Percentiles rank a stretch among this genome's conserved stretches.
These are phyloP conservation scores for Bruchidius siliquastri DNA, from an alignment of 2,888 invertebrate genomes.

Conservation along the genomic window DNA sequence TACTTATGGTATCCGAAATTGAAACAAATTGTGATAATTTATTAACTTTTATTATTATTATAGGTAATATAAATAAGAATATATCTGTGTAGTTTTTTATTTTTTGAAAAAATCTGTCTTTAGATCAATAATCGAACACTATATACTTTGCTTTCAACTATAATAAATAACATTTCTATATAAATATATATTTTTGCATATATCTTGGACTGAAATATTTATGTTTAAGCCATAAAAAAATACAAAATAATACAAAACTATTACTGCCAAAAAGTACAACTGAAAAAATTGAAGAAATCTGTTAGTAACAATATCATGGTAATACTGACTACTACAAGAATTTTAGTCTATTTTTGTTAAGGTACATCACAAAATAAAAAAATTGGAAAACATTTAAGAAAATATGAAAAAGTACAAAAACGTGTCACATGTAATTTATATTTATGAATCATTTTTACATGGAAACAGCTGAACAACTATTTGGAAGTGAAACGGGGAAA, in stretches of 20 bases:
- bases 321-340: not conserved
- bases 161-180: not conserved
- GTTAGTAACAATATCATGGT: not conserved
- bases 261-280: not conserved
- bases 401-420: not conserved
- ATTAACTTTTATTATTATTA: not conserved
- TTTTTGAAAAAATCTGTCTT: not conserved
- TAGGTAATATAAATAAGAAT: not conserved
- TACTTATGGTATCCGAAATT: too few relatives aligned
- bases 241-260: not conserved
- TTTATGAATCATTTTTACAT: not conserved
- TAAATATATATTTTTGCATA: not conserved
- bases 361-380: not conserved
- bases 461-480: not conserved
- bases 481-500: not conserved
- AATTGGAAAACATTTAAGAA: not conserved
- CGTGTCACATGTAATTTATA: not conserved
- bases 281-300: not conserved
- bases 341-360: not conserved
- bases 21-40: too few relatives aligned
- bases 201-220: not conserved
- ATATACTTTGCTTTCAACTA: not conserved
- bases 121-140: not conserved
- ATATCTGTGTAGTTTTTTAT: not conserved
- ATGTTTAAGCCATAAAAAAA: not conserved